Base-by-base conservation (phyloP, 2,888 invertebrate genomes). In the Drosophila fungiperda region DNA sequence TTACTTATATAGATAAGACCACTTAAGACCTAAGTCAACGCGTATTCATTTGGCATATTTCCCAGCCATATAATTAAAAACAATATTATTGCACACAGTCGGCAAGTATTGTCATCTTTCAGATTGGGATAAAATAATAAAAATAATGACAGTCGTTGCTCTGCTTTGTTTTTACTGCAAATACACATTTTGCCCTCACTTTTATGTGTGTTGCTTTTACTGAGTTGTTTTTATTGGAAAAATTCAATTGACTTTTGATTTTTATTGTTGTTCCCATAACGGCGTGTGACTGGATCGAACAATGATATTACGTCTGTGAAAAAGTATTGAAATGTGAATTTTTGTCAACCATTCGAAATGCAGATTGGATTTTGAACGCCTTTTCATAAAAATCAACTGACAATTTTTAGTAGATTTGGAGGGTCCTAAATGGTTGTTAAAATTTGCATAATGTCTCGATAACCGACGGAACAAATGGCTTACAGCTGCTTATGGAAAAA, bases 341-440 rank as follows among this genome's bases (percentile, higher is more conserved):
- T 77, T 78, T 80, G 70, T 80, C 72, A 76, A 68, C 76, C 70
- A 72, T 68, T 83, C 49, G 20, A 50, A 59, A 76, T 50, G 57
- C 65, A 79, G 76, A 85, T 88, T 78, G 57, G 29, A 52, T 65
- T 82, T 87, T 83, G 58, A 88, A 71, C 68, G 69, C 59, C 74
- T 73, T 67, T 26, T 54, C 71, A 79, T 82, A 80, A 88, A 71
- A 83, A 64, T 80, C 64, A 66, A 76, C 61, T 26, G 33, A 50
- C 71, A 52, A 76, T 88, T 73, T 74, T 32, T 32, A 50, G 64
- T 17, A 23, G 11, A 60, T 33, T 72, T 76, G 36, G 55, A 53
- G 59, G 63, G 12, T 36, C 38, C 29, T 60, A 57, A 76, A 36
- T 53, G 55, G 54, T 15, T 59, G 40, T 81, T 69, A 17, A 17